A percentile compares a stretch with the other conserved stretches of the same genome.
phyloP scores from a whole-genome alignment of 37 sponge, comb jelly and placozoan genomes.

The Crambe crambe region DNA sequence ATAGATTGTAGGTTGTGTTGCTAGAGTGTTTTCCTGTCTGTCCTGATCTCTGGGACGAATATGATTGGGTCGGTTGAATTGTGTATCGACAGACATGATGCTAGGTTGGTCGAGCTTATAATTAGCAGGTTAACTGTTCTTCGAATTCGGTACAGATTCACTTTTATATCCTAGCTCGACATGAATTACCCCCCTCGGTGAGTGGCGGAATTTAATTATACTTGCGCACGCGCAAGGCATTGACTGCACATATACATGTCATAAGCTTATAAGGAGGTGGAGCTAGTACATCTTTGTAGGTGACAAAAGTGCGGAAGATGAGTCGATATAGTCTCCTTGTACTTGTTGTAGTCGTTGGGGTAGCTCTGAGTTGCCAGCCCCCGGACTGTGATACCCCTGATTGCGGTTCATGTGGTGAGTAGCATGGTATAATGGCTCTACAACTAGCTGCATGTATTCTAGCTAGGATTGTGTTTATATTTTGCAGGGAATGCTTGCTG shows the following conservation, averaged over 20 bases:
- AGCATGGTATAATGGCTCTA: background rate
- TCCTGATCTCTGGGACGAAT: background rate
- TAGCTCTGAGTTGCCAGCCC: constrained; percentile 53
- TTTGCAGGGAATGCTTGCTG: constrained; percentile 80
- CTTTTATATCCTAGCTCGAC: too few species aligned
- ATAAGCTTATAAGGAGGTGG: too few species aligned
- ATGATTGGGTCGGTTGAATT: background rate
- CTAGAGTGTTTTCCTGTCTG: background rate
- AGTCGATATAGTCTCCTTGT: background rate
- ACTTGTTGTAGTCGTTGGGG: constrained; percentile 11
- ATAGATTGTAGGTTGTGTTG: background rate
- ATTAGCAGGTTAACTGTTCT: too few species aligned
- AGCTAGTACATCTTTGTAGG: too few species aligned
- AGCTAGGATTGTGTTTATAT: constrained; percentile 1
- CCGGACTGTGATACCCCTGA: constrained; percentile 85
- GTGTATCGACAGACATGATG: background rate
- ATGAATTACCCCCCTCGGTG: too few species aligned
- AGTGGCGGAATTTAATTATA: too few species aligned
- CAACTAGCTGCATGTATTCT: background rate
- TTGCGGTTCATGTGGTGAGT: constrained; percentile 82
- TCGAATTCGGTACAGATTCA: too few species aligned
- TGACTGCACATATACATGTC: too few species aligned
- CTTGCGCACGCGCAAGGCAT: too few species aligned
- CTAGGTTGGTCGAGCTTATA: too few species aligned
- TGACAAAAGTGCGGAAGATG: too few species aligned